Evolutionary conservation across 2,888 invertebrate species (phyloP).

Genomic region (Autographa pulchrina): DNA sequence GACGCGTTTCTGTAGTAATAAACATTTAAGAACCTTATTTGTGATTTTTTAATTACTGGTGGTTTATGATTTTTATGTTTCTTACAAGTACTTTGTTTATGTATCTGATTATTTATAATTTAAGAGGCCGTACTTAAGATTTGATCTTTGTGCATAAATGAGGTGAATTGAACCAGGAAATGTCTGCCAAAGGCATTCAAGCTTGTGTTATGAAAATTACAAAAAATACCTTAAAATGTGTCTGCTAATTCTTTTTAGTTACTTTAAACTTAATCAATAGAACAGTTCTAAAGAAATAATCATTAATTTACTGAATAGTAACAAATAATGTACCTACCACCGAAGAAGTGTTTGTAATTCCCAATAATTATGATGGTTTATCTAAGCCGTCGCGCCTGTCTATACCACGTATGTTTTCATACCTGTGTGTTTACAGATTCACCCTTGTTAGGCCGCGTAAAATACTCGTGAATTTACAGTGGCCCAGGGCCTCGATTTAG

Average conservation of each 20-base stretch:
- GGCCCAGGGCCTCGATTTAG: too few relatives aligned
- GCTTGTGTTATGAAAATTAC: background rate
- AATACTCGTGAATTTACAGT: background rate
- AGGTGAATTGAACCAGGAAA: background rate
- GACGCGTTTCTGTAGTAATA: background rate
- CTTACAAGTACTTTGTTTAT: background rate
- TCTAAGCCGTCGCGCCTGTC: background rate
- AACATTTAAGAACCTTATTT: background rate
- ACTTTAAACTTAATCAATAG: background rate
- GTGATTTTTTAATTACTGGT: background rate
- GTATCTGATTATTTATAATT: background rate
- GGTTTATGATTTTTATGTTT: background rate
- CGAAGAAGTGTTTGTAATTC: too few relatives aligned
- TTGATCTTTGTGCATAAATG: background rate
- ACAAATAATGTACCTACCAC: too few relatives aligned
- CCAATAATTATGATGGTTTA: too few relatives aligned
- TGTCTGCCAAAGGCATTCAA: background rate
- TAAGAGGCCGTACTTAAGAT: background rate
- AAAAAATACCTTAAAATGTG: background rate
- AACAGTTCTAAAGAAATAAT: too few relatives aligned
- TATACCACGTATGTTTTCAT: constrained; percentile 19
- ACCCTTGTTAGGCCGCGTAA: constrained; percentile 36
- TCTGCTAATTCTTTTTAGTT: too few relatives aligned
- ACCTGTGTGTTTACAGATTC: constrained; percentile 45
- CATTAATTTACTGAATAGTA: too few relatives aligned